These are phyloP conservation scores for Pollimyrus isidori DNA, from an alignment of 2,113 vertebrate species.

Conservation along the genomic window DNA sequence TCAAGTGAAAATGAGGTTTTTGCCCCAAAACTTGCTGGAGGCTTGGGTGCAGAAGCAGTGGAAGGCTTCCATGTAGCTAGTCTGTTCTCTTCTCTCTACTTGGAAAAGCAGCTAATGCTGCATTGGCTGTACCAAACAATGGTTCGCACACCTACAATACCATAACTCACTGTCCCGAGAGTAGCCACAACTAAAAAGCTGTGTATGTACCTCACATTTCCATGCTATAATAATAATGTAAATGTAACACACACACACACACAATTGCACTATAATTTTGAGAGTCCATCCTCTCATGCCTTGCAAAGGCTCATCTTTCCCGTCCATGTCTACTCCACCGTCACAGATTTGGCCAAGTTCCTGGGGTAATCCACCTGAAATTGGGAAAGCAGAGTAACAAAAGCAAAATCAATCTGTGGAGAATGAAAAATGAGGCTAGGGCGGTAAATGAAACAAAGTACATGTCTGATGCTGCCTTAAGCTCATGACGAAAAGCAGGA, in stretches of 20 bases:
- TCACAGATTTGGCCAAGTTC: constrained; percentile 95
- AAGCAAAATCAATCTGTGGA: not conserved
- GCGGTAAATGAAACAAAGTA: not conserved
- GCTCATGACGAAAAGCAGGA: not conserved
- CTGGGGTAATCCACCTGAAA: constrained; percentile 90
- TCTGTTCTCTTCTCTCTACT: constrained; percentile 8
- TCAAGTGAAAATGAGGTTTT: constrained; percentile 57
- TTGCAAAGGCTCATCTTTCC: constrained; percentile 12
- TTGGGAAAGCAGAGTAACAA: constrained; percentile 15
- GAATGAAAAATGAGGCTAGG: not conserved
- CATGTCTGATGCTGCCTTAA: not conserved
- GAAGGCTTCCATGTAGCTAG: constrained; percentile 35
- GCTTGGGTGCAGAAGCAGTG: constrained; percentile 17
- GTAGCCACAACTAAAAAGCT: constrained; percentile 33
- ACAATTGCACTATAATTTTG: constrained; percentile 51
- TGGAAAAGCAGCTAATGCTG: constrained; percentile 26
- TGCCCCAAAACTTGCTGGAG: constrained; percentile 41
- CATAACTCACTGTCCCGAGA: constrained; percentile 21
- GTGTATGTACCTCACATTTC: constrained; percentile 51
- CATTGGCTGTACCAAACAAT: not conserved
- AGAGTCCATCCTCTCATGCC: constrained; percentile 22
- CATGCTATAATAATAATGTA: constrained; percentile 15
- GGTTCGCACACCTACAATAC: not conserved
- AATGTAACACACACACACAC: constrained; percentile 27
- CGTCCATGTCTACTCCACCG: constrained; percentile 70